Conservation (phyloP, 2,888 invertebrate genomes). For the Ferrisia virgata region DNA sequence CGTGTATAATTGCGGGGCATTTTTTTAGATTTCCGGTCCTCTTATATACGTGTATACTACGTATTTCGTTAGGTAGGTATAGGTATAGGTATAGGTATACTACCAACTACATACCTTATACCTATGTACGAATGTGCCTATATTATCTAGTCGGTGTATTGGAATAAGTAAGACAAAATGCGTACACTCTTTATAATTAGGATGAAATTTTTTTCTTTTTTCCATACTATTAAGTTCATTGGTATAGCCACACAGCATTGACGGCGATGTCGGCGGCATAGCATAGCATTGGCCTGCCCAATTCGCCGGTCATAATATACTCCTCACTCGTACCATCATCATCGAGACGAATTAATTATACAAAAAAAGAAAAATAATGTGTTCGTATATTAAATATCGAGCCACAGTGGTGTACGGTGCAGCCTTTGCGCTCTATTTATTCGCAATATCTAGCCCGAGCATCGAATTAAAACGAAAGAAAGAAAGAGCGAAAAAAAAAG, state of each 20-base stretch:
- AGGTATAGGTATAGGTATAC: no score
- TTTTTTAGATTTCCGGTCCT: slow-evolving; percentile 5
- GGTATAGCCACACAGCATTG: neutral
- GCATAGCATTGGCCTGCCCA: no score
- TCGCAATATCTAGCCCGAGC: no score
- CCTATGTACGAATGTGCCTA: no score
- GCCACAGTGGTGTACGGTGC: neutral
- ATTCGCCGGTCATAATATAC: neutral
- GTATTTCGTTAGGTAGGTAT: neutral
- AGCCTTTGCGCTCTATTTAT: slow-evolving; percentile 2
- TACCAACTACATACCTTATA: no score
- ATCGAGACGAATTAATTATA: neutral
- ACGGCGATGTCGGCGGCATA: neutral
- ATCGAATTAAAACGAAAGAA: neutral
- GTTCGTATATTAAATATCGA: neutral
- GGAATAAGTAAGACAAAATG: neutral
- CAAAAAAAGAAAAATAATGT: neutral
- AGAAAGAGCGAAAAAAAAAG: neutral
- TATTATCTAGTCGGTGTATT: neutral
- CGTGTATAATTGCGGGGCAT: slow-evolving; percentile 9
- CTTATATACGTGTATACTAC: neutral
- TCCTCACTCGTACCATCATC: no score
- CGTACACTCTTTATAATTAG: neutral
- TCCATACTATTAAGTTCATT: neutral
- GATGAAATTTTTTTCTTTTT: neutral